phyloP scores from a whole-genome alignment of 2,888 invertebrate species.

The Escarpia spicata region DNA sequence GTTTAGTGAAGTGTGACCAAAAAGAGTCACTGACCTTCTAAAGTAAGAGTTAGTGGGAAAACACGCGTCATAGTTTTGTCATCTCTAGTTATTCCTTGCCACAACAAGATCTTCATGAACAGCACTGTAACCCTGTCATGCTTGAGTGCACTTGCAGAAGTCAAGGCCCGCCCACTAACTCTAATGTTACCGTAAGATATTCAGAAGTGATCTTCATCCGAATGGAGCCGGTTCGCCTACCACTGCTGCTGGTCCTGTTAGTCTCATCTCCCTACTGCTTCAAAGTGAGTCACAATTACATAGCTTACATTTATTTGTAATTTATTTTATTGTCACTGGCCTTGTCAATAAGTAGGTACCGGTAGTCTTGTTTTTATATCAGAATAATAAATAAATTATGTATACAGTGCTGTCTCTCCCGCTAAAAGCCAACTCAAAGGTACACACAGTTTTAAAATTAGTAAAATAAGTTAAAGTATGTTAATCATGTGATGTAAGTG shows the following conservation, averaged over 20 bases:
- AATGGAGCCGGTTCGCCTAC: neutral
- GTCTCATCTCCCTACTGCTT: neutral
- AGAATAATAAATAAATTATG: neutral
- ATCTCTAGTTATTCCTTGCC: neutral
- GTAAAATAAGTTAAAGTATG: no score
- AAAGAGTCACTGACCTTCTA: neutral
- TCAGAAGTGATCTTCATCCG: neutral
- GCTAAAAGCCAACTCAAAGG: no score
- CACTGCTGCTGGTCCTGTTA: neutral
- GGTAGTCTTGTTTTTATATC: neutral
- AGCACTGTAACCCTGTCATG: neutral
- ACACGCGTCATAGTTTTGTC: neutral
- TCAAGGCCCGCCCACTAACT: neutral
- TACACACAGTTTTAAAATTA: no score
- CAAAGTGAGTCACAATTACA: neutral
- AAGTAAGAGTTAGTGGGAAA: neutral
- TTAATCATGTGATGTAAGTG: no score
- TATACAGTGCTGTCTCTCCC: no score
- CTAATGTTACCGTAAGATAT: neutral
- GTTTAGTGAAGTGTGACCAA: neutral
- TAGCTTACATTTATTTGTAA: neutral
- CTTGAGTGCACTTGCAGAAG: neutral
- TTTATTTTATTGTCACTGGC: neutral
- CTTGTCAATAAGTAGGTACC: neutral
- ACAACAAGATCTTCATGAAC: neutral